phyloP scores from a whole-genome alignment of 2,113 vertebrate genomes.

The Maccullochella peelii region DNA sequence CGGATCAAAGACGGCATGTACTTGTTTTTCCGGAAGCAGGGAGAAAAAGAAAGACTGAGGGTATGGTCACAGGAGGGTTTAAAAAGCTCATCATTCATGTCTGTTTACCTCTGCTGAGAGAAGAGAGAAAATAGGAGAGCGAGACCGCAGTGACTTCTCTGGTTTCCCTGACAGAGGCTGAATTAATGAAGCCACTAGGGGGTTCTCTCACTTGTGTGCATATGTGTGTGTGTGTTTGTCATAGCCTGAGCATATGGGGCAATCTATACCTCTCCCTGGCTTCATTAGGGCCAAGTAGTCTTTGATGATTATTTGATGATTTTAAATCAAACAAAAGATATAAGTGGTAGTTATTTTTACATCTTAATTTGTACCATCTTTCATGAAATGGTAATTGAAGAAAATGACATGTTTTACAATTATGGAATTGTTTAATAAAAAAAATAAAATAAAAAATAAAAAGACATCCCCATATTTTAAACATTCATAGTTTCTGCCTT shows the following conservation, averaged over 20 bases:
- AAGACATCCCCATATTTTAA: neutral
- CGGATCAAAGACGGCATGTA: slow-evolving; percentile 62
- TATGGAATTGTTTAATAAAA: neutral
- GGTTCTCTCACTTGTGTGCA: slow-evolving; percentile 56
- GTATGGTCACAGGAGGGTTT: slow-evolving; percentile 67
- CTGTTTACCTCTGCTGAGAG: slow-evolving; percentile 75
- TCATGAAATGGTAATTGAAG: neutral
- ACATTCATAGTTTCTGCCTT: neutral
- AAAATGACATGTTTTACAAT: neutral
- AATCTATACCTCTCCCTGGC: slow-evolving; percentile 46
- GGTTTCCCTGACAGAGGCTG: slow-evolving; percentile 73
- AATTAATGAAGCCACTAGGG: slow-evolving; percentile 81
- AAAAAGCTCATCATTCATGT: slow-evolving; percentile 78
- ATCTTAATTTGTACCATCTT: slow-evolving; percentile 4
- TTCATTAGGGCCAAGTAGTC: slow-evolving; percentile 56
- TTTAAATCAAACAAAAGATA: slow-evolving; percentile 44
- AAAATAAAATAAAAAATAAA: no score
- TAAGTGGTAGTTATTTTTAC: slow-evolving; percentile 29
- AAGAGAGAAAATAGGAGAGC: slow-evolving; percentile 54
- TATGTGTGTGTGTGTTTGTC: slow-evolving; percentile 34
- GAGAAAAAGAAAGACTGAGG: slow-evolving; percentile 42
- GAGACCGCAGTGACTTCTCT: slow-evolving; percentile 64
- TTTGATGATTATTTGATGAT: slow-evolving; percentile 52
- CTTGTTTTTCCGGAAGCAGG: slow-evolving; percentile 70
- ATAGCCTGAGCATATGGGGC: slow-evolving; percentile 44